Evolutionary conservation across 2,888 invertebrate genomes (phyloP).

Genomic region (Synergus umbraculus): DNA sequence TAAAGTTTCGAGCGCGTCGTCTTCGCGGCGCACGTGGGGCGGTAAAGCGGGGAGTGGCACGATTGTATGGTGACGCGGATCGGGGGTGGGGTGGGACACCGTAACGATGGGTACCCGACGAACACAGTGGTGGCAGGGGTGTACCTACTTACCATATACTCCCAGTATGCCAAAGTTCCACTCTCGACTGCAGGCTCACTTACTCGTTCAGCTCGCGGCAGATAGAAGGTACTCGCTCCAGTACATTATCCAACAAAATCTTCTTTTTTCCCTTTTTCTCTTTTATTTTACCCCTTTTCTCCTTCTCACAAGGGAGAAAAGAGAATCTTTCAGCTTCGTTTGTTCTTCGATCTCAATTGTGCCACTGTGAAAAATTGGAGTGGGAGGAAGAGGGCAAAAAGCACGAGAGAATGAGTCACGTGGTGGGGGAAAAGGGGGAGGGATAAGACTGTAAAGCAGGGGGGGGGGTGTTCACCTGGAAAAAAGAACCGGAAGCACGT

Average conservation of each 20-base stretch:
- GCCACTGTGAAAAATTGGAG: background rate
- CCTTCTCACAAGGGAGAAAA: background rate
- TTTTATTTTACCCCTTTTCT: background rate
- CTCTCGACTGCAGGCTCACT: conserved; percentile 64
- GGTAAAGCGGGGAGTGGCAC: conserved; percentile 26
- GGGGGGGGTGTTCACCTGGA: conserved; percentile 39
- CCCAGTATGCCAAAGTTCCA: conserved; percentile 74
- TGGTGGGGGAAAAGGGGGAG: conserved; percentile 39
- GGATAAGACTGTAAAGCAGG: background rate
- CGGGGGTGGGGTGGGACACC: conserved; percentile 56
- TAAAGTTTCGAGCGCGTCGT: conserved; percentile 1
- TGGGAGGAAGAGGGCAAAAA: conserved; percentile 25
- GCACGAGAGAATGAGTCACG: conserved; percentile 6
- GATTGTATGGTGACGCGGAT: conserved; percentile 22
- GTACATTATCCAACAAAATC: conserved; percentile 26
- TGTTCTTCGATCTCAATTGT: background rate
- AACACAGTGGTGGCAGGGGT: conserved; percentile 70
- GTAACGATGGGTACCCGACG: conserved; percentile 56
- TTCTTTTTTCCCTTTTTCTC: background rate
- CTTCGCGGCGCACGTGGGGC: conserved; percentile 9
- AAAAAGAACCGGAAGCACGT: conserved; percentile 47
- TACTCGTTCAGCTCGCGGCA: conserved; percentile 65
- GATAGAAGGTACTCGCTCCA: conserved; percentile 73
- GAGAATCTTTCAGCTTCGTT: background rate
- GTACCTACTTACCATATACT: conserved; percentile 77